Conservation (phyloP, 2,113 vertebrate genomes). For the Ophiodon elongatus region DNA sequence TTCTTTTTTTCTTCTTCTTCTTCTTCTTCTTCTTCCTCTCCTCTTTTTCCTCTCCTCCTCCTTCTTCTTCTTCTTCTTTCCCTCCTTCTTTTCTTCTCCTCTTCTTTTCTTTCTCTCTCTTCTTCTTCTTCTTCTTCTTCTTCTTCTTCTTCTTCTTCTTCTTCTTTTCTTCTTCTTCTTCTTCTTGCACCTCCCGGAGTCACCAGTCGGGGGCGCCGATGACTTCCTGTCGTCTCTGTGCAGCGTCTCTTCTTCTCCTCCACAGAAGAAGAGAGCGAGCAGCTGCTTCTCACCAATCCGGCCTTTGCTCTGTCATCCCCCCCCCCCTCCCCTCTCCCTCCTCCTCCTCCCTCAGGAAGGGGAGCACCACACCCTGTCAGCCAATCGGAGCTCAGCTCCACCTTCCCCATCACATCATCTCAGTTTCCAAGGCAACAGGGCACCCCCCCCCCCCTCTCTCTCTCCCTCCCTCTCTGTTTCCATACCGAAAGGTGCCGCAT, state of each 20-base stretch:
- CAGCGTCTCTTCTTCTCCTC: constrained; percentile 1
- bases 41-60: too few species aligned
- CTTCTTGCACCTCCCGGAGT: constrained; percentile 7
- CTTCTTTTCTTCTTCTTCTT: background rate
- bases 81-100: background rate
- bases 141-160: background rate
- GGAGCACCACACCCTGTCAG: constrained; percentile 83
- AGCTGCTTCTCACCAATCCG: constrained; percentile 51
- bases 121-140: background rate
- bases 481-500: constrained; percentile 95
- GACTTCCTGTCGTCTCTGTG: background rate
- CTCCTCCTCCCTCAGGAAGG: constrained; percentile 42
- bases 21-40: background rate
- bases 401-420: constrained; percentile 93
- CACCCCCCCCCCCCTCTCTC: constrained; percentile 46
- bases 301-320: constrained; percentile 68
- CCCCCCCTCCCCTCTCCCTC: constrained; percentile 17
- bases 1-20: background rate
- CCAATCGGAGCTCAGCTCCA: constrained; percentile 90
- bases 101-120: background rate
- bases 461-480: constrained; percentile 41
- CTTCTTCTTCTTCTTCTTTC: background rate
- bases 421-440: constrained; percentile 94
- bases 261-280: constrained; percentile 33
- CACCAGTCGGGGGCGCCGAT: background rate